phyloP scores from a whole-genome alignment of 2,113 vertebrate genomes.

The Solea senegalensis region DNA sequence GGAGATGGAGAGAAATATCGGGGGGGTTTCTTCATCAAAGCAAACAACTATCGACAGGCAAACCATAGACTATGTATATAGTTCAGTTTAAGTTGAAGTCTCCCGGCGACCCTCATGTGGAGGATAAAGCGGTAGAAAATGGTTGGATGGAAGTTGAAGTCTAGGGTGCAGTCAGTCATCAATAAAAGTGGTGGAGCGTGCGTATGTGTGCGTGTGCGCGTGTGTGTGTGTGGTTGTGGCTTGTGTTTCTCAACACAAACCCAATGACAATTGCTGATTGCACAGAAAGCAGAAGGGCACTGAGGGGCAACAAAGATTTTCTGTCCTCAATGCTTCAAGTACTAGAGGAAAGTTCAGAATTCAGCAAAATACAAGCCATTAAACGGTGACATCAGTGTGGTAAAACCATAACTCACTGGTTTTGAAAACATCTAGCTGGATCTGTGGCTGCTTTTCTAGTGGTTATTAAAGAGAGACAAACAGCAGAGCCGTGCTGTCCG shows the following conservation, averaged over 20 bases:
- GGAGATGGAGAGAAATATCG: constrained; percentile 18
- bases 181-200: constrained; percentile 20
- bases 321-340: constrained; percentile 46
- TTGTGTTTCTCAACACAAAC: constrained; percentile 37
- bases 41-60: constrained; percentile 39
- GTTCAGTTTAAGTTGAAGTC: constrained; percentile 1
- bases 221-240: constrained; percentile 10
- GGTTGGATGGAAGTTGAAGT: neutral
- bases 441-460: constrained; percentile 57
- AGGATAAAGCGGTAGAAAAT: no score
- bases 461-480: constrained; percentile 69
- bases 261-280: constrained; percentile 45
- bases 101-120: no score
- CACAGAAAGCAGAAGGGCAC: constrained; percentile 23
- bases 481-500: constrained; percentile 50
- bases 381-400: constrained; percentile 75
- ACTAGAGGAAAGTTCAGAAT: constrained; percentile 56
- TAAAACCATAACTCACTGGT: constrained; percentile 69
- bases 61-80: constrained; percentile 25
- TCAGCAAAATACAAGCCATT: constrained; percentile 65
- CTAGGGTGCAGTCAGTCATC: constrained; percentile 38
- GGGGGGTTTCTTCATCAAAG: constrained; percentile 38
- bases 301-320: constrained; percentile 31
- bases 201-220: neutral
- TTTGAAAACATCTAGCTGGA: constrained; percentile 60